Evolutionary conservation across 2,888 invertebrate species (phyloP).

Genomic region (Endotricha flammealis): DNA sequence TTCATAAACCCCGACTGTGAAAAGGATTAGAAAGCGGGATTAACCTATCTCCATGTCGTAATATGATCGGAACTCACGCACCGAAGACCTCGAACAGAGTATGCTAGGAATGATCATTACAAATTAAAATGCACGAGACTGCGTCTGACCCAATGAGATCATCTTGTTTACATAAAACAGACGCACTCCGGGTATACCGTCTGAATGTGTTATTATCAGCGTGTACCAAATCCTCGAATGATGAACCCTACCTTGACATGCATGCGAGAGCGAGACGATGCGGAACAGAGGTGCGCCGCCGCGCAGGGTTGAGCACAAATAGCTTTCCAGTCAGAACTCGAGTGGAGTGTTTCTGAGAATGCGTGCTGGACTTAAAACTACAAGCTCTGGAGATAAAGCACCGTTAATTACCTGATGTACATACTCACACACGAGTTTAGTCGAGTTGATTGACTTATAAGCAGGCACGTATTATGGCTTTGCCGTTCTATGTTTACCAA

Average conservation of each 20-base stretch:
- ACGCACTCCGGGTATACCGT: slow-evolving; percentile 51
- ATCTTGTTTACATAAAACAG: slow-evolving; percentile 58
- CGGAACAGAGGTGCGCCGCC: slow-evolving; percentile 60
- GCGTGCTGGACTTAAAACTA: slow-evolving; percentile 32
- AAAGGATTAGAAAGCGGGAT: slow-evolving; percentile 56
- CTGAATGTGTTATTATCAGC: slow-evolving; percentile 59
- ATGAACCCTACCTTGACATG: slow-evolving; percentile 78
- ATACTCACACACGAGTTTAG: slow-evolving; percentile 1
- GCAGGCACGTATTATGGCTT: not conserved
- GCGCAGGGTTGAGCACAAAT: slow-evolving; percentile 71
- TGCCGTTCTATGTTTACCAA: too few species aligned
- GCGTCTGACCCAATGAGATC: slow-evolving; percentile 56
- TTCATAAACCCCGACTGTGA: slow-evolving; percentile 37
- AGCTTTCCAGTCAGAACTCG: slow-evolving; percentile 56
- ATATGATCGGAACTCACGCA: slow-evolving; percentile 33
- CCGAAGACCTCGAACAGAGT: slow-evolving; percentile 15
- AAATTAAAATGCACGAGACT: slow-evolving; percentile 30
- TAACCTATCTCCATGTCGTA: slow-evolving; percentile 30
- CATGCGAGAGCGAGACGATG: slow-evolving; percentile 63
- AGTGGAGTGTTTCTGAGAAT: slow-evolving; percentile 65
- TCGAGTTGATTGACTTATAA: slow-evolving; percentile 5
- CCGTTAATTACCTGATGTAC: slow-evolving; percentile 10
- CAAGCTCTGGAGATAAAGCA: slow-evolving; percentile 20
- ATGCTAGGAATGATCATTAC: slow-evolving; percentile 3
- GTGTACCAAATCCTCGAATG: slow-evolving; percentile 68